Evolutionary conservation across 2,888 invertebrate genomes (phyloP), one percentile per base, ranked within the genome.

Genomic region (Drosophila niveifrons): DNA sequence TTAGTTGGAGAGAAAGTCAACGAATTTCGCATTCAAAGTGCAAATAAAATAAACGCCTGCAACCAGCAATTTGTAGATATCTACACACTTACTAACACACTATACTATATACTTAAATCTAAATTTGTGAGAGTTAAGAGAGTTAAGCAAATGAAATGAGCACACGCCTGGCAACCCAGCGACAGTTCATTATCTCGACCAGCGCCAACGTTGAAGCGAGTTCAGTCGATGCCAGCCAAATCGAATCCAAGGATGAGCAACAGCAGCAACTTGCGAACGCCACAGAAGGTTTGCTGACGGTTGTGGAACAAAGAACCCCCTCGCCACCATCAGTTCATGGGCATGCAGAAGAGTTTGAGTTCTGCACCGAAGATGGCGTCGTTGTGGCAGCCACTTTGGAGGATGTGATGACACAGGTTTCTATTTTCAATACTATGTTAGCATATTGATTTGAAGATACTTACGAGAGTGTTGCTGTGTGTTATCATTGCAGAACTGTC

Each of bases 121-220:
- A 53, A 56, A 53, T 39, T 47, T 17, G 61, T 74, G 28, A 52
- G 47, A 50, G 63, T 59, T 23, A 23, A 55, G 43, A 64, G 47
- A 43, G 68, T 17, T 69, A 63, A 82, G 57, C 70, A 74, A 75
- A 76, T 65, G 74, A 78, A 78, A 92, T 92, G 92, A 91, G 90
- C 83, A 91, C 92, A 66, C 90, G 92, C 74, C 86, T 92, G 80
- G 92, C 92, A 66, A 84, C 91, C 18, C 92, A 91, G 81, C 87
- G 92, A 75, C 92, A 90, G 78, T 92, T 91, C 67, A 89, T 92
- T 72, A 90, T 91, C 72, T 81, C 92, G 65, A 90, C 90, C 67
- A 82, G 88, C 57, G 72, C 78, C 36, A 72, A 65, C 59, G 73
- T 68, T 50, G 79, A 69, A 17, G 66, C 61, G 23, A 50, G 62